These are phyloP conservation scores for Scelioninae gen. 2 DNA, from an alignment of 2,888 invertebrate species.

Conservation along the genomic window DNA sequence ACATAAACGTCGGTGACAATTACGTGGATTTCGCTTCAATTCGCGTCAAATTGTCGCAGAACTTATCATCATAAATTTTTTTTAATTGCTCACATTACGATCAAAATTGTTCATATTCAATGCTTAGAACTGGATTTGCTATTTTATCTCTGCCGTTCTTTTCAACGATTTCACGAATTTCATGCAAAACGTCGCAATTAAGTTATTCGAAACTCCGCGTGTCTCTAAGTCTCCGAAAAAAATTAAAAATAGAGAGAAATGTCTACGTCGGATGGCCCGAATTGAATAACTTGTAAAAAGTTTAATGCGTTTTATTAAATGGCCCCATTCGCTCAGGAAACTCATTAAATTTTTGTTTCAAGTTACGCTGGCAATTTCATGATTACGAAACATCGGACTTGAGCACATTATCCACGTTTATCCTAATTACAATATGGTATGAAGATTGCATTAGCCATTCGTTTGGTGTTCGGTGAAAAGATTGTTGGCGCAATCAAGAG, in stretches of 20 bases:
- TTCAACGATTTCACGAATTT: conserved; percentile 18
- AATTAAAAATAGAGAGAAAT: conserved; percentile 21
- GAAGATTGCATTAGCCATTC: conserved; percentile 30
- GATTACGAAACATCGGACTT: conserved; percentile 47
- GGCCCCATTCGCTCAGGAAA: conserved; percentile 29
- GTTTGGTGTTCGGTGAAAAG: conserved; percentile 15
- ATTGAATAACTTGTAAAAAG: conserved; percentile 45
- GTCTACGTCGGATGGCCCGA: conserved; percentile 23
- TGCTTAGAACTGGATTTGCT: not conserved
- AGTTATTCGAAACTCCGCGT: conserved; percentile 11
- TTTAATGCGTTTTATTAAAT: conserved; percentile 38
- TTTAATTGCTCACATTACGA: too few relatives aligned
- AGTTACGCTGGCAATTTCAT: conserved; percentile 41
- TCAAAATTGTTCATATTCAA: too few relatives aligned
- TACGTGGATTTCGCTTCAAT: too few relatives aligned
- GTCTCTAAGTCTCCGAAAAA: conserved; percentile 19
- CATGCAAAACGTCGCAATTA: conserved; percentile 17
- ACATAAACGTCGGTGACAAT: too few relatives aligned
- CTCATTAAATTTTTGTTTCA: conserved; percentile 48
- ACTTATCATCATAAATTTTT: too few relatives aligned
- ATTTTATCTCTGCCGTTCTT: conserved; percentile 2
- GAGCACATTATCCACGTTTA: conserved; percentile 44
- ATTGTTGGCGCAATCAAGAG: conserved; percentile 24
- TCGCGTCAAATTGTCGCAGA: too few relatives aligned
- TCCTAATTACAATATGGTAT: conserved; percentile 46